phyloP scores from a whole-genome alignment of 1,140 invertebrate genomes.

The Bombus ignitus region DNA sequence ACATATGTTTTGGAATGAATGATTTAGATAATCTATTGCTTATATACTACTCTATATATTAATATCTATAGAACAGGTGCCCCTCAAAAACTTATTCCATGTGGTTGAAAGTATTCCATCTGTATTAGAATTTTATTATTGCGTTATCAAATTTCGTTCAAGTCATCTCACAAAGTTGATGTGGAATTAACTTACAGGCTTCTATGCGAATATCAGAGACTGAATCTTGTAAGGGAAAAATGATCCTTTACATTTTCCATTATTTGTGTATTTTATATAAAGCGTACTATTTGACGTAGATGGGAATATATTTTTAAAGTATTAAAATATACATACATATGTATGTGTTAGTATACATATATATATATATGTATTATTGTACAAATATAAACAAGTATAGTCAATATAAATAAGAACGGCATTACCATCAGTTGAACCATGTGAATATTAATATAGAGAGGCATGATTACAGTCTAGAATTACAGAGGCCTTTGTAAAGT shows the following conservation, averaged over 20 bases:
- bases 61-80: slow-evolving; percentile 40
- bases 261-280: slow-evolving; percentile 66
- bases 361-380: slow-evolving; percentile 51
- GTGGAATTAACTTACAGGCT: slow-evolving; percentile 39
- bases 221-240: slow-evolving; percentile 61
- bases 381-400: slow-evolving; percentile 59
- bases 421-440: slow-evolving; percentile 32
- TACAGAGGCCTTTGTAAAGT: slow-evolving; percentile 58
- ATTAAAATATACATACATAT: slow-evolving; percentile 52
- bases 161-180: slow-evolving; percentile 50
- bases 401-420: slow-evolving; percentile 49
- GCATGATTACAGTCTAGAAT: slow-evolving; percentile 55
- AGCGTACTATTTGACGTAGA: slow-evolving; percentile 44
- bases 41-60: slow-evolving; percentile 27
- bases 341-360: slow-evolving; percentile 23
- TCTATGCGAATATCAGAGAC: slow-evolving; percentile 60
- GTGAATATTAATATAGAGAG: slow-evolving; percentile 39
- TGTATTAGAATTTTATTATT: slow-evolving; percentile 9
- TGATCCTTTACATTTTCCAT: slow-evolving; percentile 63
- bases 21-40: slow-evolving; percentile 51
- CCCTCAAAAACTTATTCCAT: slow-evolving; percentile 39
- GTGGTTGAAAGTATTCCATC: slow-evolving; percentile 42
- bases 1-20: slow-evolving; percentile 44
- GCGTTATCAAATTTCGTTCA: slow-evolving; percentile 39
- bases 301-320: slow-evolving; percentile 68